These are phyloP conservation scores for Crypturellus tataupa DNA, from an alignment of 2,797 vertebrate genomes.

Conservation along the genomic window DNA sequence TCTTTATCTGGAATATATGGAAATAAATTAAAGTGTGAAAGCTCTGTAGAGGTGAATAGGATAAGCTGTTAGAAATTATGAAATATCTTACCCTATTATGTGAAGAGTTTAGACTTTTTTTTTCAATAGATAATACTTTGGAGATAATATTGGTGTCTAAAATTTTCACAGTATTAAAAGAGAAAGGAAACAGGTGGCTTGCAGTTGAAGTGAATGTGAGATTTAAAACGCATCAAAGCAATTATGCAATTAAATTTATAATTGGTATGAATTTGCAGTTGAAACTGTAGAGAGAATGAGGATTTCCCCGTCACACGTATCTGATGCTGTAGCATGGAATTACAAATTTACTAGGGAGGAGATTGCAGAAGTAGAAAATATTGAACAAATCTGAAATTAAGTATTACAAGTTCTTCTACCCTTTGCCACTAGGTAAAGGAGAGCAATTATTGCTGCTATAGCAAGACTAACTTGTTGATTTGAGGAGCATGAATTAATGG, in stretches of 20 bases:
- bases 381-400: neutral
- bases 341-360: neutral
- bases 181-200: neutral
- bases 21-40: neutral
- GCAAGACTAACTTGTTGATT: neutral
- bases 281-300: neutral
- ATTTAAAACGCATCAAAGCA: neutral
- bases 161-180: neutral
- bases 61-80: neutral
- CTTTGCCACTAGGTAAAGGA: neutral
- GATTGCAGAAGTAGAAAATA: neutral
- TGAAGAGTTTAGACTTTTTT: neutral
- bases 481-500: neutral
- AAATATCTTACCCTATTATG: neutral
- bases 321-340: neutral
- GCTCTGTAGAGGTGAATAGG: neutral
- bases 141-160: neutral
- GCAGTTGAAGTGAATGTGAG: neutral
- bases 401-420: neutral
- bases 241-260: neutral
- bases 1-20: neutral
- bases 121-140: neutral
- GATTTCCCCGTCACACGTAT: neutral
- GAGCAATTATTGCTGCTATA: neutral
- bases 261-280: neutral